Base-by-base conservation (phyloP, 1,140 invertebrate genomes). In the Bradysia coprophila region DNA sequence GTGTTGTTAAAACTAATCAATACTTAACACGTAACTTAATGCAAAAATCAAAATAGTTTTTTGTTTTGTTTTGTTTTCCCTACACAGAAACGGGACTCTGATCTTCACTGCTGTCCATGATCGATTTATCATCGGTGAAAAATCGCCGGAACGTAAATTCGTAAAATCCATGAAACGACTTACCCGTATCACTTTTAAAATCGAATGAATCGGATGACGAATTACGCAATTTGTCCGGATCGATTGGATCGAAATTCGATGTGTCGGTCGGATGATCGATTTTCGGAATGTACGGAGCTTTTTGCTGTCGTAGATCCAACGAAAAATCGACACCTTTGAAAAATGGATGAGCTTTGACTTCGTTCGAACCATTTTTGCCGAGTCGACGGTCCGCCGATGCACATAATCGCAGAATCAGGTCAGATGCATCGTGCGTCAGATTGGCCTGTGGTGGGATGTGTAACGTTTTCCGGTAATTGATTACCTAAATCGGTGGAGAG, bases 121-220 rank as follows among this genome's bases (percentile, higher is more conserved):
- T 85, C 49, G 85, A 82, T 60, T 74, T 78, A 64, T 78, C 82
- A 61, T 81, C 78, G 6, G 36, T 38, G 69, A 98, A 98, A 68
- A 98, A 98, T 45, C 95, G 73, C 46, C 95, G 71, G 67, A 98
- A 99, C 15, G 95, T 99, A 65, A 99, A 99, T 66, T 98, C 95
- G 60, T 95, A 95, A 68, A 99, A 98, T 28, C 93, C 94, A 54
- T 89, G 94, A 66, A 94, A 94, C 28, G 83, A 82, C 54, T 85
- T 86, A 1, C 78, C 76, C 51, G 83, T 81, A 52, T 84, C 77
- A 41, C 66, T 66, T 11, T 22, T 36, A 41, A 53, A 51, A 51
- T 84, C 78, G 1, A 77, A 76, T 9, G 77, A 74, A 43, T 61
- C 56, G n/a, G 77, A 79, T 41, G 78, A 75, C 0, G 78, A 81